Conservation (phyloP, 2,888 invertebrate genomes). For the Scelioninae gen. 1 region DNA sequence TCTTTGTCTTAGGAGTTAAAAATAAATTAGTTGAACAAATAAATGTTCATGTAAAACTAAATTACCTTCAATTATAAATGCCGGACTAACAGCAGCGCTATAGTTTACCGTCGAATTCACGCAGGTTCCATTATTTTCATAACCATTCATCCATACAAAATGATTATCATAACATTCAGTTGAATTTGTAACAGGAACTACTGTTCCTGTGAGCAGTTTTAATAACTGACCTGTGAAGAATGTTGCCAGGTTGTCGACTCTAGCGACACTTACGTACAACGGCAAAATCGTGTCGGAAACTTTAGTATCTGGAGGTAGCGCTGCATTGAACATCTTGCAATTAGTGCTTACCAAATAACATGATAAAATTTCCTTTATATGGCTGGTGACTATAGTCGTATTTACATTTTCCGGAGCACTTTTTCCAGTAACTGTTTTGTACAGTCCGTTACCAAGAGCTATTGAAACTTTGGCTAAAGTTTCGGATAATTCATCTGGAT, state of each 20-base stretch:
- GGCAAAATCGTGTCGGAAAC: slow-evolving; percentile 84
- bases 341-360: slow-evolving; percentile 91
- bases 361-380: slow-evolving; percentile 87
- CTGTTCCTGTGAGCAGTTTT: slow-evolving; percentile 87
- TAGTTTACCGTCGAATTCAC: slow-evolving; percentile 90
- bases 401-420: slow-evolving; percentile 78
- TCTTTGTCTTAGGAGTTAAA: too few relatives aligned
- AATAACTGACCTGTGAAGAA: slow-evolving; percentile 87
- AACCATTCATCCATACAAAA: slow-evolving; percentile 87
- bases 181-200: slow-evolving; percentile 84
- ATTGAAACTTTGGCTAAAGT: slow-evolving; percentile 88
- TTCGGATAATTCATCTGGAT: slow-evolving; percentile 68
- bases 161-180: slow-evolving; percentile 81
- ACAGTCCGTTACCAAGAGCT: slow-evolving; percentile 88
- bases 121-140: slow-evolving; percentile 89
- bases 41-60: too few relatives aligned
- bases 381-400: slow-evolving; percentile 65
- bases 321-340: slow-evolving; percentile 88
- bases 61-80: slow-evolving; percentile 89
- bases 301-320: slow-evolving; percentile 85
- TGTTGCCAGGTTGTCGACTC: slow-evolving; percentile 85
- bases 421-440: slow-evolving; percentile 86
- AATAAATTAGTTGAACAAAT: too few relatives aligned
- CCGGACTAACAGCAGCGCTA: slow-evolving; percentile 92
- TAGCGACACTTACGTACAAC: slow-evolving; percentile 88